A percentile compares a stretch with the other conserved stretches of the same genome.
These are phyloP conservation scores for Squalus acanthias DNA, from an alignment of 2,797 vertebrate genomes.

Conservation along the genomic window DNA sequence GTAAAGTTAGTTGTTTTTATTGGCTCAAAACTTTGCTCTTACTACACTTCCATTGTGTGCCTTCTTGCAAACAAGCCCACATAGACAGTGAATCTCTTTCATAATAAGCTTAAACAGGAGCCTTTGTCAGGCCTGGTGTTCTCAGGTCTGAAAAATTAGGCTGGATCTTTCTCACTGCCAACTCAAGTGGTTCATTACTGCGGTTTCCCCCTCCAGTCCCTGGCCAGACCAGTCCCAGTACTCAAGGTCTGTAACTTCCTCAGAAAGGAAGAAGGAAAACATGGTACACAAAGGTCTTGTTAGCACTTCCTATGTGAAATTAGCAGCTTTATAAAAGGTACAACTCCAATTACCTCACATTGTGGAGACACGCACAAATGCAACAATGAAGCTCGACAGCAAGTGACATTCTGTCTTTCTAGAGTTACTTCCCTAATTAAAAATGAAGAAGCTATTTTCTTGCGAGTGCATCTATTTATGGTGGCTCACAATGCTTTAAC, in stretches of 20 bases:
- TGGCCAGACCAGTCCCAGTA: conserved; percentile 88
- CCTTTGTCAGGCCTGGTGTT: conserved; percentile 96
- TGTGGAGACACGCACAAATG: conserved; percentile 77
- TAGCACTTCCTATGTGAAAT: conserved; percentile 99
- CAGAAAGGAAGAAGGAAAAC: conserved; percentile 96
- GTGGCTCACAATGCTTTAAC: conserved; percentile 73
- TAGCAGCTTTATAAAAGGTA: conserved; percentile 98
- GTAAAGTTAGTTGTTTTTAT: conserved; percentile 96
- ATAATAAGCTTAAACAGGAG: conserved; percentile 99
- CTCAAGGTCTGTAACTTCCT: conserved; percentile 91
- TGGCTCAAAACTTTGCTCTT: conserved; percentile 77
- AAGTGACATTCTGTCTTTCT: conserved; percentile 80
- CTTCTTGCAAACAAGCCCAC: conserved; percentile 91
- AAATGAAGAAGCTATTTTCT: conserved; percentile 87
- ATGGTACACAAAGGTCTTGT: conserved; percentile 98
- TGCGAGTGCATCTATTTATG: conserved; percentile 83
- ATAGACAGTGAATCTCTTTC: conserved; percentile 92
- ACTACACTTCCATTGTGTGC: conserved; percentile 99
- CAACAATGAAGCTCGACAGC: conserved; percentile 69
- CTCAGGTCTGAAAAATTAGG: conserved; percentile 93
- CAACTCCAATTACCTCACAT: conserved; percentile 98
- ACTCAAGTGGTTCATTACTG: conserved; percentile 99
- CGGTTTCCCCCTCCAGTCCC: conserved; percentile 82
- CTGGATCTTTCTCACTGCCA: conserved; percentile 86
- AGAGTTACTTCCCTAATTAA: conserved; percentile 97